Percentiles rank a stretch among this genome's conserved stretches.
Evolutionary conservation across 35 echinoderm and acorn worm species (phyloP).

Genomic region (Diadema setosum): DNA sequence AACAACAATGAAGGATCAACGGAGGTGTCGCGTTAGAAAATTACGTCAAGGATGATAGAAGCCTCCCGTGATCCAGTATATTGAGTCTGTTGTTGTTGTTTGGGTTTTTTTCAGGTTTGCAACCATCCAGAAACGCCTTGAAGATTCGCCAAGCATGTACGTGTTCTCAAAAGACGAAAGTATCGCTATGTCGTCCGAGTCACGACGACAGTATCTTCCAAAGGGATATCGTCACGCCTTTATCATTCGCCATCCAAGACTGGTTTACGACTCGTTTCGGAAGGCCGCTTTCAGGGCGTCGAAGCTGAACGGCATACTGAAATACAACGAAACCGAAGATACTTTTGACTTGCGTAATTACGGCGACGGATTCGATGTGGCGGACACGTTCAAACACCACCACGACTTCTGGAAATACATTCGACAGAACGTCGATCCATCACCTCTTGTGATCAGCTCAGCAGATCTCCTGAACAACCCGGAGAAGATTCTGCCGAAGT

Average conservation of each 20-base stretch:
- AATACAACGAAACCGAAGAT: background rate
- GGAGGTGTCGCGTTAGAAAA: too few relatives aligned
- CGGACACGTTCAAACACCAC: background rate
- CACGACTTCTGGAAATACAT: conserved; percentile 29
- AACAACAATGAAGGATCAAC: too few relatives aligned
- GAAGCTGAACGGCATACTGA: background rate
- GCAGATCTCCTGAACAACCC: conserved; percentile 50
- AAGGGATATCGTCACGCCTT: conserved; percentile 50
- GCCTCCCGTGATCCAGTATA: too few relatives aligned
- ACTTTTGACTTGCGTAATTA: background rate
- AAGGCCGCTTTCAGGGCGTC: background rate
- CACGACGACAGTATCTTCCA: background rate
- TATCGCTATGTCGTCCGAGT: background rate
- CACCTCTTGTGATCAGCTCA: conserved; percentile 42
- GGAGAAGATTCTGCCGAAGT: background rate
- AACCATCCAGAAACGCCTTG: too few relatives aligned
- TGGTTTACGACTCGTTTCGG: conserved; percentile 28
- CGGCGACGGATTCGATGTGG: background rate
- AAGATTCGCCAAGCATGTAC: background rate
- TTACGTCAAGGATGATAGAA: too few relatives aligned
- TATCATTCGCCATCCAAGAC: conserved; percentile 37
- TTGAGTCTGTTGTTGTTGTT: too few relatives aligned
- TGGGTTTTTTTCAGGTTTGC: too few relatives aligned
- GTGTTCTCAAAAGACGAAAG: background rate
- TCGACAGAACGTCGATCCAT: background rate